Percentiles rank a stretch among this genome's conserved stretches.
phyloP scores from a whole-genome alignment of 2,113 vertebrate species.

The Phalacrocorax brasilianus region DNA sequence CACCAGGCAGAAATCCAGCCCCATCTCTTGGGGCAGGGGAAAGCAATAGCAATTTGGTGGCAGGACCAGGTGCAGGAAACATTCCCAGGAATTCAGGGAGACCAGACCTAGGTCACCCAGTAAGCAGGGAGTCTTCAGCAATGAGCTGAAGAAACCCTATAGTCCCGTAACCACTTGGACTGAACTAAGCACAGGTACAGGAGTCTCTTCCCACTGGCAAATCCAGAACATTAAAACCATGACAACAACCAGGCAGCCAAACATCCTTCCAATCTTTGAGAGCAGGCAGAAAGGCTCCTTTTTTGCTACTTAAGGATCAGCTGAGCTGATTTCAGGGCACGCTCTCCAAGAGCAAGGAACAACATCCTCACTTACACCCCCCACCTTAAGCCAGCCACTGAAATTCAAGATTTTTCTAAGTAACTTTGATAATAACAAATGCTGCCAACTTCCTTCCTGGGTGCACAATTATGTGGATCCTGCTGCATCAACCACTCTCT shows the following conservation, averaged over 20 bases:
- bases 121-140: not conserved
- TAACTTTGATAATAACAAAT: not conserved
- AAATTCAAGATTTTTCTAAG: not conserved
- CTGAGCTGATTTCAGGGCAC: not conserved
- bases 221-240: not conserved
- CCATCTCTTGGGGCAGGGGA: not conserved
- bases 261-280: not conserved
- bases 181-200: not conserved
- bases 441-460: not conserved
- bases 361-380: not conserved
- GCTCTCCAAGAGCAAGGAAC: not conserved
- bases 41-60: rapidly evolving
- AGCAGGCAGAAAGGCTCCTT: not conserved
- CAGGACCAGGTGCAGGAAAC: not conserved
- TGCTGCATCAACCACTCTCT: not conserved
- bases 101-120: not conserved
- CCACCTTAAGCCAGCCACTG: not conserved
- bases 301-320: not conserved
- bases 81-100: not conserved
- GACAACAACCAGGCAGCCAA: not conserved
- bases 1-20: not conserved
- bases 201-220: not conserved
- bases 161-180: not conserved
- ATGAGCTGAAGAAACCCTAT: not conserved
- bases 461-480: not conserved